Conservation (phyloP, 2,888 invertebrate species). For the Stictocephala bisonia region DNA sequence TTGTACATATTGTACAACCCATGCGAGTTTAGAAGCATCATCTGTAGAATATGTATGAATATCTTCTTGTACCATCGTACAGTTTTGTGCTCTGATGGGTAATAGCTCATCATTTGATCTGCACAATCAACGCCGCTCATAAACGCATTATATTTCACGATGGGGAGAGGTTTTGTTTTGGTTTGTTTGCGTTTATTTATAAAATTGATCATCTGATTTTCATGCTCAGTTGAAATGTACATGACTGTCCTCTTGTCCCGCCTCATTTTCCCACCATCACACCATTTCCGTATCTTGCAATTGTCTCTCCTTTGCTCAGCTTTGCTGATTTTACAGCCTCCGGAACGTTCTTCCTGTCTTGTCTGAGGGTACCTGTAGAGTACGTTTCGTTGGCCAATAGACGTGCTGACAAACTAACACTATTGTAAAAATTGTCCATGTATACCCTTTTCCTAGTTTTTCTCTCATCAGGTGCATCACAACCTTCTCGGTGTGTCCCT, state of each 20-base stretch:
- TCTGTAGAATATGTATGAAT: slow-evolving; percentile 4
- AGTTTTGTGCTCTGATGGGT: slow-evolving; percentile 7
- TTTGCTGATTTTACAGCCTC: neutral
- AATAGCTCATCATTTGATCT: no score
- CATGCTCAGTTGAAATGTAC: slow-evolving; percentile 14
- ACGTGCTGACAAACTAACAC: neutral
- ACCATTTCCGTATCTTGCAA: slow-evolving; percentile 8
- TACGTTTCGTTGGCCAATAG: slow-evolving; percentile 1
- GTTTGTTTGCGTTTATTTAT: neutral
- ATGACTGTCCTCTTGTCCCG: neutral
- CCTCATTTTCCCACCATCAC: slow-evolving; percentile 18
- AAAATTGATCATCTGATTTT: neutral
- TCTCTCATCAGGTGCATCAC: slow-evolving; percentile 14
- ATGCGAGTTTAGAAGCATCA: slow-evolving; percentile 8
- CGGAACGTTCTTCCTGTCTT: neutral
- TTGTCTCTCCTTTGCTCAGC: neutral
- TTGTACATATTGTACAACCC: neutral
- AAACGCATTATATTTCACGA: no score
- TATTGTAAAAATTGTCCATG: slow-evolving; percentile 29
- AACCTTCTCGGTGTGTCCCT: neutral
- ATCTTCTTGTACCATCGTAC: slow-evolving; percentile 9
- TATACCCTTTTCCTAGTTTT: neutral
- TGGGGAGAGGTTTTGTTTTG: neutral
- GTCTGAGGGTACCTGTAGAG: neutral
- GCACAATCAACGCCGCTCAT: no score